Conservation (phyloP, 2,113 vertebrate species). For the Salvelinus fontinalis region DNA sequence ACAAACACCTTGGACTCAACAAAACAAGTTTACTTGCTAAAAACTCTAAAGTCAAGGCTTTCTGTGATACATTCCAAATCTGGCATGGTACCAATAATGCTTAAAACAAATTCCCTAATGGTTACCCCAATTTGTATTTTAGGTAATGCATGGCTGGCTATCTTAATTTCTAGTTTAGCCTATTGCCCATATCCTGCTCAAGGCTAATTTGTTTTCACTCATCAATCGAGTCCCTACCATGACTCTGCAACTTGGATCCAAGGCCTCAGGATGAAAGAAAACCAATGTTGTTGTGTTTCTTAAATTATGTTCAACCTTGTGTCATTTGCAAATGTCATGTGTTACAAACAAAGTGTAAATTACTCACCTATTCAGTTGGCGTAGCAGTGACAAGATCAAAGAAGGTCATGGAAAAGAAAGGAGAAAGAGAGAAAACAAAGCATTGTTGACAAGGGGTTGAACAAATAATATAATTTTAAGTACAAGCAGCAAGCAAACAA, state of each 20-base stretch:
- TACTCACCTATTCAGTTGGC: constrained; percentile 64
- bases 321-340: background rate
- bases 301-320: background rate
- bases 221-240: constrained; percentile 4
- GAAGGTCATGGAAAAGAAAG: constrained; percentile 6
- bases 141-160: constrained; percentile 2
- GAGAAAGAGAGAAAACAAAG: constrained; percentile 1
- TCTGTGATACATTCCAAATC: background rate
- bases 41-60: background rate
- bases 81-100: background rate
- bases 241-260: background rate
- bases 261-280: background rate
- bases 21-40: background rate
- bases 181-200: background rate
- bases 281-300: background rate
- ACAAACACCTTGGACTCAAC: background rate
- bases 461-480: background rate
- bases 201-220: constrained; percentile 26
- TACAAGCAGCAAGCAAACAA: background rate
- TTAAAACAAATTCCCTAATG: constrained; percentile 28
- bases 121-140: constrained; percentile 23
- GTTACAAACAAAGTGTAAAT: background rate
- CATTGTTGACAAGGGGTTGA: constrained; percentile 4
- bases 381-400: background rate
- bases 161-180: constrained; percentile 15